Conservation (phyloP, 2,797 vertebrate genomes). For the Thripadectes ignobilis region DNA sequence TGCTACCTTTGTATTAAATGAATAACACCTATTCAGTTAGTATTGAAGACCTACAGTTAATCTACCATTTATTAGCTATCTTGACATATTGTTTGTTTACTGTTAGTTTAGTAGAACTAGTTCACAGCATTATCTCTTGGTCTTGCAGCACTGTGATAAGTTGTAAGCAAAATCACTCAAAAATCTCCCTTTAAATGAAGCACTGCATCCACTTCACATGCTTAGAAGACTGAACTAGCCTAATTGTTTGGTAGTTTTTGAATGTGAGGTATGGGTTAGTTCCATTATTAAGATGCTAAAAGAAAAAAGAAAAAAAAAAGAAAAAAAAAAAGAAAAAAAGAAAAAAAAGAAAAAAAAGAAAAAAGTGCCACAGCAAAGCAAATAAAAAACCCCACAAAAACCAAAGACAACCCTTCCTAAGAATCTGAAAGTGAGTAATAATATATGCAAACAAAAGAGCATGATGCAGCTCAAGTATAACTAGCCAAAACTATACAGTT, state of each 20-base stretch:
- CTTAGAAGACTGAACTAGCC: neutral
- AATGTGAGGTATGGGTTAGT: neutral
- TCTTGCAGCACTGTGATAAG: neutral
- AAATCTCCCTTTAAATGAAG: neutral
- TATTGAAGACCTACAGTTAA: neutral
- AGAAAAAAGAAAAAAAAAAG: too few species aligned
- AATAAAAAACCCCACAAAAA: neutral
- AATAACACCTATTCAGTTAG: neutral
- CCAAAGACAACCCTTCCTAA: fast-evolving
- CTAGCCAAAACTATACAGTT: neutral
- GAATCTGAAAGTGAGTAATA: neutral
- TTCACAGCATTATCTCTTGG: neutral
- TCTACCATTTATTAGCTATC: neutral
- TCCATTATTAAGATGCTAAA: neutral
- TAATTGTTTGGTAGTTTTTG: neutral
- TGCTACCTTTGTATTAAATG: neutral
- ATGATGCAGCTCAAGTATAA: neutral
- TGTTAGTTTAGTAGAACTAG: neutral
- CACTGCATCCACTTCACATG: fast-evolving
- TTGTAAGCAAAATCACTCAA: neutral
- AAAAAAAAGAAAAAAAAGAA: neutral
- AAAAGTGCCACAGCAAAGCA: neutral
- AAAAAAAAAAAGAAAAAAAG: neutral
- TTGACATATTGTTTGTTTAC: neutral
- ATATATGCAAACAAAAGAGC: neutral